phyloP scores from a whole-genome alignment of 35 echinoderm and acorn worm genomes.

The Apostichopus japonicus region DNA sequence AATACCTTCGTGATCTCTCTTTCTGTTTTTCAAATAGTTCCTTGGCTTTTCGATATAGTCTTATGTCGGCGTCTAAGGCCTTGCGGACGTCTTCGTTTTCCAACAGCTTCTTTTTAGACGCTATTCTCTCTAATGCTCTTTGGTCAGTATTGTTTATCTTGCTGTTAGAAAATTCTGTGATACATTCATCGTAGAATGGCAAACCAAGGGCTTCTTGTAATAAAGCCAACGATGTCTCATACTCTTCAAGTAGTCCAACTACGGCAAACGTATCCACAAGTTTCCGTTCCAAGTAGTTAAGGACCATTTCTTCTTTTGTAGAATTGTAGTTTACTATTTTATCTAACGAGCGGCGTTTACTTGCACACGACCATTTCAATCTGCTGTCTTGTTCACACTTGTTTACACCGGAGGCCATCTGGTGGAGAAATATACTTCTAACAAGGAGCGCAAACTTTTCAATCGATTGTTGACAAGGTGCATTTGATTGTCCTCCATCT shows the following conservation, averaged over 20 bases:
- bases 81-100: background rate
- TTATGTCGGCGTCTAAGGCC: background rate
- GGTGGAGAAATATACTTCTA: conserved; percentile 10
- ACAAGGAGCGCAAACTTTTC: conserved; percentile 13
- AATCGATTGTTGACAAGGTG: background rate
- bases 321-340: background rate
- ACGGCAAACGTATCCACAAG: conserved; percentile 22
- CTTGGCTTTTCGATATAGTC: conserved; percentile 30
- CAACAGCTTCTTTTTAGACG: background rate
- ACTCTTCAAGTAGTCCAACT: conserved; percentile 29
- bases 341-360: background rate
- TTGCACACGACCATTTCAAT: background rate
- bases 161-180: background rate
- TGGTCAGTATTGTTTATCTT: background rate
- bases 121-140: background rate
- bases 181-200: conserved; percentile 43
- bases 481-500: conserved; percentile 19
- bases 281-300: background rate
- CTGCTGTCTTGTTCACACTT: background rate
- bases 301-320: background rate
- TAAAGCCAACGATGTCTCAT: background rate
- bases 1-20: background rate
- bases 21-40: conserved; percentile 41
- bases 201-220: conserved; percentile 42
- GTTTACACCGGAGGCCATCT: background rate